Evolutionary conservation across 2,888 invertebrate genomes (phyloP).

Genomic region (Mactromeris polynyma): DNA sequence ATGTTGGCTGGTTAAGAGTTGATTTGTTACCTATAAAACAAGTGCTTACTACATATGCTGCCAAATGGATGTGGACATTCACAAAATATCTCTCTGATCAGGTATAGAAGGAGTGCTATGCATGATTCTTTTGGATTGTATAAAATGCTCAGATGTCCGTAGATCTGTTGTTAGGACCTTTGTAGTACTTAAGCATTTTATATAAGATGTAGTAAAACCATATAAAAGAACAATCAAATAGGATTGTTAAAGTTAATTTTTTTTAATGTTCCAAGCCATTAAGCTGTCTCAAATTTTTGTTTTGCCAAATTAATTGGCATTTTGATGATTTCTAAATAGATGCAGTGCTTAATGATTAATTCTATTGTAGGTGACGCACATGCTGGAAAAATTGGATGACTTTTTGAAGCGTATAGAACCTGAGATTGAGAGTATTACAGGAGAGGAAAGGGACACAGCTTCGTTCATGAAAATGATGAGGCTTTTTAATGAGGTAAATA

Average conservation of each 20-base stretch:
- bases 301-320: neutral
- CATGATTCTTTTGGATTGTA: neutral
- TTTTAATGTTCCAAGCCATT: neutral
- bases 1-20: constrained; percentile 86
- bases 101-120: constrained; percentile 70
- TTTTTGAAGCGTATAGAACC: constrained; percentile 87
- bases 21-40: constrained; percentile 87
- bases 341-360: neutral
- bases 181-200: neutral
- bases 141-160: neutral
- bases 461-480: constrained; percentile 88
- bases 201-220: neutral
- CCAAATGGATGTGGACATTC: constrained; percentile 87
- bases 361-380: constrained; percentile 75
- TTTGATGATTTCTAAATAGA: neutral
- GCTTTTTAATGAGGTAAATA: constrained; percentile 87
- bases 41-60: constrained; percentile 86
- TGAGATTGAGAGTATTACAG: constrained; percentile 87
- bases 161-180: neutral
- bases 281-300: neutral
- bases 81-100: constrained; percentile 87
- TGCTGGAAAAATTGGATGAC: constrained; percentile 83
- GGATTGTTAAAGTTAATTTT: neutral
- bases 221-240: neutral
- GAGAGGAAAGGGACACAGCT: constrained; percentile 87